Base-by-base conservation (phyloP, 2,888 invertebrate genomes). In the Heliconius ismenius region DNA sequence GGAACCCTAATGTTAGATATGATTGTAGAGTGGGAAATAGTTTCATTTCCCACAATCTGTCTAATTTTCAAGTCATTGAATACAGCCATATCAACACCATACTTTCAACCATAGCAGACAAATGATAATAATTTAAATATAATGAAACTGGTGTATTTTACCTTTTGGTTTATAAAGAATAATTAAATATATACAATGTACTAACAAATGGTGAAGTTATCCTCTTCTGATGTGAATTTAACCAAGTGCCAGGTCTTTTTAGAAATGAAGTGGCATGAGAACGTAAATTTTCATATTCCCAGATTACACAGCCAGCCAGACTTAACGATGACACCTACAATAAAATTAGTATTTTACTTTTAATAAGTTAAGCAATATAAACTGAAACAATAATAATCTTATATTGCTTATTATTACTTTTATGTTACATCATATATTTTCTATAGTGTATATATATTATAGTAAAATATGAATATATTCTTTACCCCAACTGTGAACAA, bases 221-320 rank as follows among this genome's bases (percentile, higher is more conserved):
- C 84, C 88, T 92, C 79, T 88, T 91, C 78, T 92, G 92, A 74
- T 92, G 90, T 75, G 87, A 83, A 85, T 94, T 95, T 79, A 95
- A 88, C 90, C 95, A 95, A 76, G 88, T 88, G 54, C 93, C 86
- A 26, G 95, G 95, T 85, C 90, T 92, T 83, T 90, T 93, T 68
- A 95, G 86, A 86, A 95, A 90, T 43, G 86, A 88, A 68, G 91
- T 84, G n/a, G 95, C 95, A 88, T 95, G 95, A n/a, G 92, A 82
- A 75, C 95, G 90, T 84, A 94, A 80, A 76, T 85, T 89, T 91
- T 98, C 98, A 94, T 98, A 98, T 89, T 98, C 97, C 97, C 97
- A 97, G 81, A 98, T 96, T 26, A 97, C 95, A 82, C 97, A 97
- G 26, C 96, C 96, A 39, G 95, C 94, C 85, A 98, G 95, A 86